Percentiles rank a stretch among this genome's conserved stretches.
phyloP scores from a whole-genome alignment of 2,888 invertebrate species.

The Romanomermis culicivorax region DNA sequence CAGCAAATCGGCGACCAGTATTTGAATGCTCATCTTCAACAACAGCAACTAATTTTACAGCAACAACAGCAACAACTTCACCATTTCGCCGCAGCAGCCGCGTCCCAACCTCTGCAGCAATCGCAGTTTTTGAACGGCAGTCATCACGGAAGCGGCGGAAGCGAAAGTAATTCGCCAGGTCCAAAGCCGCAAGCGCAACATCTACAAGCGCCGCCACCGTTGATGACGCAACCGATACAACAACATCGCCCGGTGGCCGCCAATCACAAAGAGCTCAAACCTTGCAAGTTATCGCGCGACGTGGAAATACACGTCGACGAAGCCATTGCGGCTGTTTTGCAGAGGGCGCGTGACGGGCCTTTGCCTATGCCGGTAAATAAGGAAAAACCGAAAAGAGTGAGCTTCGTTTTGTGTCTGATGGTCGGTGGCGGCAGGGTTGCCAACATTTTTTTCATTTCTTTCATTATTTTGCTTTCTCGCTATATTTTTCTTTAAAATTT shows the following conservation, averaged over 20 bases:
- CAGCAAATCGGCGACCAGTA: too few relatives aligned
- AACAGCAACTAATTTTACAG: neutral
- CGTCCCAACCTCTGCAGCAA: neutral
- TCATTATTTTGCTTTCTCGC: too few relatives aligned
- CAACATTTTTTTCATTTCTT: too few relatives aligned
- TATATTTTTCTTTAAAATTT: too few relatives aligned
- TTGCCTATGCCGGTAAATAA: neutral
- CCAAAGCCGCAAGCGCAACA: neutral
- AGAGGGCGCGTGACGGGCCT: constrained; percentile 6
- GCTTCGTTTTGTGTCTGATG: too few relatives aligned
- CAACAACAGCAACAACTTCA: constrained; percentile 4
- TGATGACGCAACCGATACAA: neutral
- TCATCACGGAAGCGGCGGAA: neutral
- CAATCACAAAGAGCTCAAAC: too few relatives aligned
- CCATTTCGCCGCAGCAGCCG: neutral
- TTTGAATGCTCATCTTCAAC: too few relatives aligned
- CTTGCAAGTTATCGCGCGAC: neutral
- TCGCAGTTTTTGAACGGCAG: neutral
- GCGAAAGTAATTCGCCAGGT: neutral
- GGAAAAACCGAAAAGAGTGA: neutral
- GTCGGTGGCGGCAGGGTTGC: too few relatives aligned
- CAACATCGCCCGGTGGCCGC: too few relatives aligned
- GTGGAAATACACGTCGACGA: constrained; percentile 6
- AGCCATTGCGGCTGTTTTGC: constrained; percentile 7
- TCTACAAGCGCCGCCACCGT: neutral